phyloP scores from a whole-genome alignment of 2,113 vertebrate genomes.

The Morone saxatilis region DNA sequence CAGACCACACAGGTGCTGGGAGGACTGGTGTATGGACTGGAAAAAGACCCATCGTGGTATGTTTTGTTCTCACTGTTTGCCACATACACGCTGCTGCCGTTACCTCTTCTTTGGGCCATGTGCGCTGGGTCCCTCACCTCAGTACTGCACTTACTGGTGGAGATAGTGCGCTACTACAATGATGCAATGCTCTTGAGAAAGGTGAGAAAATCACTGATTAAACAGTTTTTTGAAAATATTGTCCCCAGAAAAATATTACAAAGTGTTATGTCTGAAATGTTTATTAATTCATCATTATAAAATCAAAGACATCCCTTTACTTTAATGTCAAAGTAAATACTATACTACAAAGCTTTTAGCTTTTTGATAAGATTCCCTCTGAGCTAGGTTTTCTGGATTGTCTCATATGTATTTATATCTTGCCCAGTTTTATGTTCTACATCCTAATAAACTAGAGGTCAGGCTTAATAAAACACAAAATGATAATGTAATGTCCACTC shows the following conservation, averaged over 20 bases:
- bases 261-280: not conserved
- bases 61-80: conserved; percentile 84
- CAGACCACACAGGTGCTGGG: conserved; percentile 83
- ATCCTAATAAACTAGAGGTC: not conserved
- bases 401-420: not conserved
- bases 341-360: no score
- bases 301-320: not conserved
- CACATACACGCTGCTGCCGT: conserved; percentile 85
- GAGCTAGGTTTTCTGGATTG: not conserved
- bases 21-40: conserved; percentile 81
- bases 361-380: no score
- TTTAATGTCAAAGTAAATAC: not conserved
- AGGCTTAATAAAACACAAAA: not conserved
- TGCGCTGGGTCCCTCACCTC: conserved; percentile 82
- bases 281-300: not conserved
- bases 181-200: conserved; percentile 76
- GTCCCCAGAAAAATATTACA: not conserved
- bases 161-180: conserved; percentile 63
- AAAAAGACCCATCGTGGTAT: conserved; percentile 85
- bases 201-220: conserved; percentile 61
- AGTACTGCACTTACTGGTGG: conserved; percentile 76
- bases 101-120: conserved; percentile 85
- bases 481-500: no score
- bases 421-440: not conserved
- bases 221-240: not conserved